Base-by-base conservation (phyloP, 2,113 vertebrate species). In the Corydoras sp. region DNA sequence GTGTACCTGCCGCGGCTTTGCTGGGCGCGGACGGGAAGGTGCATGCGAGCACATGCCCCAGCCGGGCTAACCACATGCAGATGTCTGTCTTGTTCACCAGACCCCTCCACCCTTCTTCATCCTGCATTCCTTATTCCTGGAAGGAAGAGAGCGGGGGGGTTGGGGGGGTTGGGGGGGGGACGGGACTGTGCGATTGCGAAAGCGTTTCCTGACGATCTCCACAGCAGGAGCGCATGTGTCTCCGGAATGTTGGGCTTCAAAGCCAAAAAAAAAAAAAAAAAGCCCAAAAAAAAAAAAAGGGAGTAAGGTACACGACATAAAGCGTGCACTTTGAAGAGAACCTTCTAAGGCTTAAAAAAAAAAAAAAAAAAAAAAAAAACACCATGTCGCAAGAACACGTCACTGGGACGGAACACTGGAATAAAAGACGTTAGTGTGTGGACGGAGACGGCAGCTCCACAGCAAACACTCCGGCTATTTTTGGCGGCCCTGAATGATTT, bases 131-230 rank as follows among this genome's bases (percentile, higher is more conserved):
- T 63, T 11, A 76, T 68, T 80, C 74, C 76, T 74, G 72, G 71
- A 78, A 79, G 68, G 71, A 75, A 73, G 54, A 67, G 35, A 15
- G 48, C 29, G 49, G 8, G 35, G 35, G 35, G 35, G 4, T 2
- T 15, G 32, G 48, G 70, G 59, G n/a, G n/a, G n/a, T n/a, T n/a
- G n/a, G n/a, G n/a, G n/a, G n/a, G n/a, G n/a, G n/a, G n/a, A n/a
- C n/a, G n/a, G n/a, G 48, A 71, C 32, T 69, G 55, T 24, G 49
- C 13, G 68, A 68, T 75, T 79, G 69, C 64, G 58, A 77, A 79
- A 74, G 69, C 43, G 62, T 78, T 81, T 77, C 80, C 76, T 78
- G 76, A 48, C 50, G 59, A 72, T 76, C 54, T 69, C 72, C 51
- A 69, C 69, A 65, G 69, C 59, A 55, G 59, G 59, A 62, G 65